phyloP scores from a whole-genome alignment of 2,113 vertebrate species.

The Picathartes gymnocephalus region DNA sequence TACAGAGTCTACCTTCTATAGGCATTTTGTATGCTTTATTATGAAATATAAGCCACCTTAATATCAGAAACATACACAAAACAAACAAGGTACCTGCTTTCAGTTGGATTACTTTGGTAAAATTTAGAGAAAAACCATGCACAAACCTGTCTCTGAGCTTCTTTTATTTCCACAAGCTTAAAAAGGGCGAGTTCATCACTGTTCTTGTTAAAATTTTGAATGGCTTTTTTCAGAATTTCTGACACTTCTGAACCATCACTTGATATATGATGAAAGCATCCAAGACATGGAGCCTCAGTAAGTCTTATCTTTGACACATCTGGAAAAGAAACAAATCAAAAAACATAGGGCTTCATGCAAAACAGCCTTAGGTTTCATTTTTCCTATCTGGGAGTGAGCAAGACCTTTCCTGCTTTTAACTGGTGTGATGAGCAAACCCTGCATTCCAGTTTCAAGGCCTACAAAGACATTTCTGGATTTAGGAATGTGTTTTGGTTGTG shows the following conservation, averaged over 20 bases:
- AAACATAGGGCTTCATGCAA: background rate
- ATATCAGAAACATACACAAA: background rate
- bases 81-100: background rate
- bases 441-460: background rate
- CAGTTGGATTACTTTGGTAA: background rate
- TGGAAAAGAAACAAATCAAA: constrained; percentile 29
- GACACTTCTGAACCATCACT: constrained; percentile 59
- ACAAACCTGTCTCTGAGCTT: constrained; percentile 82
- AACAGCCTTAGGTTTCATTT: background rate
- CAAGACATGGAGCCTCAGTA: constrained; percentile 61
- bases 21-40: background rate
- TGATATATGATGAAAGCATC: constrained; percentile 72
- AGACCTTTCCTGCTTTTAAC: background rate
- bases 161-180: constrained; percentile 57
- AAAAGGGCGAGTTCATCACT: constrained; percentile 68
- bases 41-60: background rate
- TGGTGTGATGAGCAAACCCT: background rate
- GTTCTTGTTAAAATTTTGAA: constrained; percentile 75
- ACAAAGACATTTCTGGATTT: background rate
- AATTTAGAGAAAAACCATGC: background rate
- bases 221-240: constrained; percentile 64
- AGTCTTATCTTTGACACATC: background rate
- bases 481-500: background rate
- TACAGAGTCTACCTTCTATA: background rate
- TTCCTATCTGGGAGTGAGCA: background rate